Conservation (phyloP, 2,888 invertebrate species). For the Zeuzera pyrina region DNA sequence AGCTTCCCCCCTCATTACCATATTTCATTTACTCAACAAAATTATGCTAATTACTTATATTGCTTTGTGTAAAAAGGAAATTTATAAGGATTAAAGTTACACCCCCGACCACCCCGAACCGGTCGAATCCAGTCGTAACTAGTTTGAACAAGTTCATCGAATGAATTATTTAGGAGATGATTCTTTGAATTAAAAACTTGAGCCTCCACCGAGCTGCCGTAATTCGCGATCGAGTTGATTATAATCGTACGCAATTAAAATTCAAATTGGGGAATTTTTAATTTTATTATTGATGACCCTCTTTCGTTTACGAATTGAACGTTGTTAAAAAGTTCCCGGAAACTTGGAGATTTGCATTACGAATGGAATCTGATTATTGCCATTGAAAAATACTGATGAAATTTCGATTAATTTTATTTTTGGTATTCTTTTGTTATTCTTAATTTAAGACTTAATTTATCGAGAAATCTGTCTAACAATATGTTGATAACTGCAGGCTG, state of each 20-base stretch:
- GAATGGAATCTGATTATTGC: slow-evolving; percentile 48
- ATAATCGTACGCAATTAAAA: slow-evolving; percentile 71
- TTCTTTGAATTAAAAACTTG: slow-evolving; percentile 47
- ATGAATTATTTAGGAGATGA: slow-evolving; percentile 61
- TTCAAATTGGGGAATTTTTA: slow-evolving; percentile 70
- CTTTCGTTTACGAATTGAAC: slow-evolving; percentile 49
- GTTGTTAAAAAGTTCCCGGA: slow-evolving; percentile 57
- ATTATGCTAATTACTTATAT: slow-evolving; percentile 75
- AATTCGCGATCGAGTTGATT: slow-evolving; percentile 59
- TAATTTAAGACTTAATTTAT: background rate
- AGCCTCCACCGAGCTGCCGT: slow-evolving; percentile 42
- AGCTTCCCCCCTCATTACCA: slow-evolving; percentile 66
- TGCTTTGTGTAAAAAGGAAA: slow-evolving; percentile 75
- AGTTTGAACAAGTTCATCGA: slow-evolving; percentile 45
- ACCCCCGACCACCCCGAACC: slow-evolving; percentile 37
- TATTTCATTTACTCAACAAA: slow-evolving; percentile 74
- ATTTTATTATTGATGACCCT: slow-evolving; percentile 70
- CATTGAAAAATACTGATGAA: slow-evolving; percentile 18
- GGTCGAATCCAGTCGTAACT: slow-evolving; percentile 41
- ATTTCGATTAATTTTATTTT: background rate
- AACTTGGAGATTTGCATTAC: slow-evolving; percentile 38
- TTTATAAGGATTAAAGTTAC: slow-evolving; percentile 73
- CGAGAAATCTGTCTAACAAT: background rate
- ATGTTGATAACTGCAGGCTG: no score
- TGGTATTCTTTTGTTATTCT: slow-evolving; percentile 2